Evolutionary conservation across 2,888 invertebrate species (phyloP).

Genomic region (Unio pictorum): DNA sequence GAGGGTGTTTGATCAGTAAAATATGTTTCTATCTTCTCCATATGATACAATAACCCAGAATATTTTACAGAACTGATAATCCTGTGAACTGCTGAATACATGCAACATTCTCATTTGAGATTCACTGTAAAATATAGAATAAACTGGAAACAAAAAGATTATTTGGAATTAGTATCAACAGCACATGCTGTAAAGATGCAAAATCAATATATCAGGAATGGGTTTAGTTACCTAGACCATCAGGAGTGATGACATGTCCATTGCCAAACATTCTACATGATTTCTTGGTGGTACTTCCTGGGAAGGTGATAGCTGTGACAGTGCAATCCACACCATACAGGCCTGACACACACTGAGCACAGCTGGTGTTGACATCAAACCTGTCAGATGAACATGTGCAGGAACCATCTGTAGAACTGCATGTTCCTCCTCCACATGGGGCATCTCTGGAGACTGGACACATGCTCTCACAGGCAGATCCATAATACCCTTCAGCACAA

Average conservation of each 20-base stretch:
- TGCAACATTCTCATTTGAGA: too few species aligned
- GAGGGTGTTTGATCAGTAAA: too few species aligned
- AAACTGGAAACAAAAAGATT: too few species aligned
- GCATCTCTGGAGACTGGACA: slow-evolving; percentile 49
- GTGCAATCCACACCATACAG: slow-evolving; percentile 41
- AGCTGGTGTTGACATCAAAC: slow-evolving; percentile 20
- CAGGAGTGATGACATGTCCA: slow-evolving; percentile 31
- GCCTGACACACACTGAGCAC: slow-evolving; percentile 24
- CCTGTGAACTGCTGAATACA: too few species aligned
- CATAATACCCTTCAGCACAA: slow-evolving; percentile 46
- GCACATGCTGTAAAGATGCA: too few species aligned
- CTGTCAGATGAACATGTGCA: slow-evolving; percentile 53
- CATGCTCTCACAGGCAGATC: slow-evolving; percentile 22
- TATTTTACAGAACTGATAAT: too few species aligned
- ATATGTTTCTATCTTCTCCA: too few species aligned
- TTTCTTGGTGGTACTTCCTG: background rate
- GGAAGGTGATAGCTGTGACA: slow-evolving; percentile 3
- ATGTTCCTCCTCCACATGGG: slow-evolving; percentile 46
- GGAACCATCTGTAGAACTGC: slow-evolving; percentile 30
- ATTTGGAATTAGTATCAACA: too few species aligned
- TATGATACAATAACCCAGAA: too few species aligned
- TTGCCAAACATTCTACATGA: slow-evolving; percentile 15
- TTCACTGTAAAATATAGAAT: too few species aligned
- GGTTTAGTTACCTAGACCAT: slow-evolving; percentile 19
- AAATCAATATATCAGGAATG: too few species aligned